Conservation (phyloP, 1,140 invertebrate genomes). For the Cydia pomonella region DNA sequence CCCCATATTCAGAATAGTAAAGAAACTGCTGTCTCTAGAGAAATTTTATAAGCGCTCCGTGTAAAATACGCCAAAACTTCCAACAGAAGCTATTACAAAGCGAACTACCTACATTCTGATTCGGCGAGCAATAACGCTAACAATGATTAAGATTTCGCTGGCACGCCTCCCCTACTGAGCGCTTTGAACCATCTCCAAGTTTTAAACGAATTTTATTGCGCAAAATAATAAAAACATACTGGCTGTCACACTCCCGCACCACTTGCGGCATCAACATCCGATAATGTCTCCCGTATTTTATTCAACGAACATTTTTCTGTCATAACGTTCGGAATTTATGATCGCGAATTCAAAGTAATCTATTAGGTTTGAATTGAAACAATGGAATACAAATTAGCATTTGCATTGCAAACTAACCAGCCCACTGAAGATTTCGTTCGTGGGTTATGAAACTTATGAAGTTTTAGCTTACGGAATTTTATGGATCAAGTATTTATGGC, state of each 20-base stretch:
- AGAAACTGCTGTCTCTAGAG: background rate
- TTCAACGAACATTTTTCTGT: slow-evolving; percentile 51
- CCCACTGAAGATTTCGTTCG: slow-evolving; percentile 20
- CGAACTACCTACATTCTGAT: slow-evolving; percentile 32
- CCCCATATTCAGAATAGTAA: background rate
- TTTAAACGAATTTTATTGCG: slow-evolving; percentile 71
- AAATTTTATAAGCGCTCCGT: slow-evolving; percentile 6
- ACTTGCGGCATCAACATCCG: slow-evolving; percentile 52
- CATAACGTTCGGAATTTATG: slow-evolving; percentile 54
- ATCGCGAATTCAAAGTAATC: slow-evolving; percentile 55
- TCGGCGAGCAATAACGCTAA: slow-evolving; percentile 56
- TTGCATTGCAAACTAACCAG: slow-evolving; percentile 11
- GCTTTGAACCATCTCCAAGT: slow-evolving; percentile 71
- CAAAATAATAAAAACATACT: slow-evolving; percentile 60
- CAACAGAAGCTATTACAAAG: slow-evolving; percentile 21
- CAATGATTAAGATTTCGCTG: slow-evolving; percentile 63
- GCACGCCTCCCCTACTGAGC: slow-evolving; percentile 48
- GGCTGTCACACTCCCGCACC: slow-evolving; percentile 43
- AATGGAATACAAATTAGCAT: slow-evolving; percentile 33
- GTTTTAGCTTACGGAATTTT: background rate
- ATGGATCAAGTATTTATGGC: background rate
- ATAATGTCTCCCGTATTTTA: slow-evolving; percentile 50
- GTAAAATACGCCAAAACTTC: slow-evolving; percentile 29
- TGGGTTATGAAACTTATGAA: background rate
- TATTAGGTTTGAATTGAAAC: slow-evolving; percentile 48